phyloP scores from a whole-genome alignment of 1,140 invertebrate species.

The Leptonema lineaticorne region DNA sequence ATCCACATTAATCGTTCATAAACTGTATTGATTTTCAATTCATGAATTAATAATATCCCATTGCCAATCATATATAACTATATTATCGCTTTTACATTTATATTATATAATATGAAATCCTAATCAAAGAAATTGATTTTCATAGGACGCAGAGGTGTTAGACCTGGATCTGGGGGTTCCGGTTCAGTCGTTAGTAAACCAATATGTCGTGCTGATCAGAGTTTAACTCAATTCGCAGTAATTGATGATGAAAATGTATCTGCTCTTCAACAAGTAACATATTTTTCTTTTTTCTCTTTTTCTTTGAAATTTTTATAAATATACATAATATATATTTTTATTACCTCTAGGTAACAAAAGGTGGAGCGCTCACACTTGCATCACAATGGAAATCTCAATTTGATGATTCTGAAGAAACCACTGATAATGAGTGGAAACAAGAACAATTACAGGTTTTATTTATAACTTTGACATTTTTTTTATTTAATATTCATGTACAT shows the following conservation, averaged over 20 bases:
- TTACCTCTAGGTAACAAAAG: conserved; percentile 61
- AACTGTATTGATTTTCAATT: neutral
- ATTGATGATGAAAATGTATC: conserved; percentile 93
- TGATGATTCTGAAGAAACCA: conserved; percentile 88
- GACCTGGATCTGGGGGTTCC: conserved; percentile 39
- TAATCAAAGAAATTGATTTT: neutral
- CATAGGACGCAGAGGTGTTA: conserved; percentile 31
- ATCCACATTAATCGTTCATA: neutral
- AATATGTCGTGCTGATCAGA: conserved; percentile 56
- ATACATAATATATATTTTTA: neutral
- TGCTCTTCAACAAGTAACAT: conserved; percentile 74
- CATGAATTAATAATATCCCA: neutral
- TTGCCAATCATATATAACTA: neutral
- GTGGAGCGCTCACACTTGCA: conserved; percentile 77
- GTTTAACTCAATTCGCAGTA: conserved; percentile 81
- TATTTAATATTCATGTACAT: neutral
- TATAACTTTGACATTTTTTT: conserved; percentile 10
- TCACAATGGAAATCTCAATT: conserved; percentile 93
- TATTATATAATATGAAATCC: neutral
- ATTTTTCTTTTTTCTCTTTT: neutral
- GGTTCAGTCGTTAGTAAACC: conserved; percentile 44
- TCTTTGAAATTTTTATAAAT: conserved; percentile 5
- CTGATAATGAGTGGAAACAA: conserved; percentile 89
- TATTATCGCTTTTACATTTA: neutral
- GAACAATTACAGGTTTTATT: conserved; percentile 59